Evolutionary conservation across 1,140 invertebrate genomes (phyloP).

Genomic region (Pteromalus puparum): DNA sequence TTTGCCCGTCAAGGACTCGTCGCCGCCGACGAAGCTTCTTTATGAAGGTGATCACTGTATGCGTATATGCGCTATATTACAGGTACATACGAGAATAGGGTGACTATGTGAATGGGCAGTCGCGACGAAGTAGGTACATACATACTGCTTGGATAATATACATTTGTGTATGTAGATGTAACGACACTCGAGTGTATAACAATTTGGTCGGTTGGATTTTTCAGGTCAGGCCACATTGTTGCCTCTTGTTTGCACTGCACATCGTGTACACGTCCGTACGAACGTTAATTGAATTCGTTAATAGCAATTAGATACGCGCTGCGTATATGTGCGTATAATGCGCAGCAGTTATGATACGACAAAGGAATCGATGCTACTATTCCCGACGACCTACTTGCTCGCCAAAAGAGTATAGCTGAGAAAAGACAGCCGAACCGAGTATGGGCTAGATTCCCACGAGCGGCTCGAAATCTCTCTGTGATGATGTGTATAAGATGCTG

Average conservation of each 20-base stretch:
- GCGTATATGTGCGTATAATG: not conserved
- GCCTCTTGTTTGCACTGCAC: too few relatives aligned
- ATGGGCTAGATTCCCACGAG: too few relatives aligned
- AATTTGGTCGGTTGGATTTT: too few relatives aligned
- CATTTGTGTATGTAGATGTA: not conserved
- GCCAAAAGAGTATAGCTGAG: too few relatives aligned
- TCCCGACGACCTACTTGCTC: not conserved
- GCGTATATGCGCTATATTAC: not conserved
- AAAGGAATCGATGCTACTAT: not conserved
- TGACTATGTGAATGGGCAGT: not conserved
- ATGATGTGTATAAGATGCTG: too few relatives aligned
- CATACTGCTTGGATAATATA: too few relatives aligned
- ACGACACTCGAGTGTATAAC: too few relatives aligned
- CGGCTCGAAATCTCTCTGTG: too few relatives aligned
- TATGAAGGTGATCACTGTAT: not conserved
- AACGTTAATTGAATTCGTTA: too few relatives aligned
- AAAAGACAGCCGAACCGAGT: too few relatives aligned
- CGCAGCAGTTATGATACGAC: not conserved
- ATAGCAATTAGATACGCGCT: not conserved
- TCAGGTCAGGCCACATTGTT: too few relatives aligned
- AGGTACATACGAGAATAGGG: slow-evolving; percentile 26
- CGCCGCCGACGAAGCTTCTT: not conserved
- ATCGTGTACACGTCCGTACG: too few relatives aligned
- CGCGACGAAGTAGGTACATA: not conserved
- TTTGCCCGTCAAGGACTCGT: slow-evolving; percentile 39